phyloP scores from a whole-genome alignment of 2,888 invertebrate species.

The Epistrophe grossulariae region DNA sequence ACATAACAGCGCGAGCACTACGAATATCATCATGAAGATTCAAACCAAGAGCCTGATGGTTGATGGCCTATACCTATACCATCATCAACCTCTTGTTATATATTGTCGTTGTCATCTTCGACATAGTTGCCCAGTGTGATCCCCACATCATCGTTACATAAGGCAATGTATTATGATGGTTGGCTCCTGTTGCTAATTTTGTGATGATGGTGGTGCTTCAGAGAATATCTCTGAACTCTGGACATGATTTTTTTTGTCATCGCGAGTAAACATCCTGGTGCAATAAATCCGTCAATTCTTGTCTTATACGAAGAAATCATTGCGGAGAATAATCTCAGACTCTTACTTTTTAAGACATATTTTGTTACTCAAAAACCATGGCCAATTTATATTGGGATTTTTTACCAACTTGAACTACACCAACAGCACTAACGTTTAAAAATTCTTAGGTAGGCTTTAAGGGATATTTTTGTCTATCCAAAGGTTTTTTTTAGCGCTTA shows the following conservation, averaged over 20 bases:
- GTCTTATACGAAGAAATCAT: conserved; percentile 42
- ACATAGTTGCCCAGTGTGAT: neutral
- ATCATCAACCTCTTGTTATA: conserved; percentile 25
- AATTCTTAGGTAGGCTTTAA: no score
- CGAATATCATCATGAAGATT: conserved; percentile 52
- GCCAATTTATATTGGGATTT: no score
- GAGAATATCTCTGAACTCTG: conserved; percentile 37
- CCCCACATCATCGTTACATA: no score
- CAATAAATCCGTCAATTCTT: conserved; percentile 68
- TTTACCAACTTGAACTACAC: no score
- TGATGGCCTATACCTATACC: neutral
- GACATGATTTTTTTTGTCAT: neutral
- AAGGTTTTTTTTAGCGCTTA: no score
- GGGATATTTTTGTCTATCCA: no score
- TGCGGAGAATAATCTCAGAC: neutral
- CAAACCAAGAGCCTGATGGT: neutral
- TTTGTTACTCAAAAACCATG: no score
- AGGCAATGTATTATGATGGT: conserved; percentile 17
- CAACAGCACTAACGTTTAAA: no score
- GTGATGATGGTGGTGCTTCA: conserved; percentile 30
- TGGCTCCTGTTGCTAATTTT: conserved; percentile 69
- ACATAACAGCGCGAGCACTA: conserved; percentile 67
- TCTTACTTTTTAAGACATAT: no score
- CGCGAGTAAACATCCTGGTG: conserved; percentile 50
- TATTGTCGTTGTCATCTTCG: conserved; percentile 37